Evolutionary conservation across 1,140 invertebrate genomes (phyloP).

Genomic region (Drosophila kurseongensis): DNA sequence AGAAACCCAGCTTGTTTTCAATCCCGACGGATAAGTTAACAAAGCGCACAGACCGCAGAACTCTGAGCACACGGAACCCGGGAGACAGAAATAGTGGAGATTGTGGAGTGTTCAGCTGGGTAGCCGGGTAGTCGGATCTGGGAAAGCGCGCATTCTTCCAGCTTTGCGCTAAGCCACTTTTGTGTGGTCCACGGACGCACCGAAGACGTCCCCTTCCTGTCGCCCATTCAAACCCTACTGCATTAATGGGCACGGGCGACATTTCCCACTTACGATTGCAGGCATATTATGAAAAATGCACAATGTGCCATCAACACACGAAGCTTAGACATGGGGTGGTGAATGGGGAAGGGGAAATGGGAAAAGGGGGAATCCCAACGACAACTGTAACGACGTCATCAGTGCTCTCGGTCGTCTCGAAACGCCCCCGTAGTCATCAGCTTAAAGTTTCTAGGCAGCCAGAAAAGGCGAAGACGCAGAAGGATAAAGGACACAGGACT

Average conservation of each 20-base stretch:
- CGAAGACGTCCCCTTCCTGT: slow-evolving; percentile 5
- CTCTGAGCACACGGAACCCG: slow-evolving; percentile 2
- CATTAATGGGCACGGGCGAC: slow-evolving; percentile 49
- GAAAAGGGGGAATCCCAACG: slow-evolving; percentile 20
- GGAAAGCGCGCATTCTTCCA: slow-evolving; percentile 21
- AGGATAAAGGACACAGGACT: slow-evolving; percentile 11
- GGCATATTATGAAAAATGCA: slow-evolving; percentile 76
- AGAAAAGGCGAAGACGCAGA: slow-evolving; percentile 6
- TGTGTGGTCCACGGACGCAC: slow-evolving; percentile 39
- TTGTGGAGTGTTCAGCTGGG: slow-evolving; percentile 22
- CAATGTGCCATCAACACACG: slow-evolving; percentile 68
- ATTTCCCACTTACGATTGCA: slow-evolving; percentile 60
- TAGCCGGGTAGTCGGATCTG: neutral
- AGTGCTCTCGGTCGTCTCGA: slow-evolving; percentile 11
- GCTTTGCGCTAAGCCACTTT: slow-evolving; percentile 59
- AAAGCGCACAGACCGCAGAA: slow-evolving; percentile 44
- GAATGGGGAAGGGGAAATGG: neutral
- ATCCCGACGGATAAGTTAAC: slow-evolving; percentile 58
- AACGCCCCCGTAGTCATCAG: slow-evolving; percentile 50
- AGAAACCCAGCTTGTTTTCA: slow-evolving; percentile 47
- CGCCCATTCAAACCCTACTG: slow-evolving; percentile 11
- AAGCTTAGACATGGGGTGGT: slow-evolving; percentile 16
- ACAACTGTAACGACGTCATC: slow-evolving; percentile 53
- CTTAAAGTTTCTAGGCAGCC: slow-evolving; percentile 56
- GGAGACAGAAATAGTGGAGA: neutral